These are phyloP conservation scores for Phaedon cochleariae DNA, from an alignment of 2,888 invertebrate species.

Conservation along the genomic window DNA sequence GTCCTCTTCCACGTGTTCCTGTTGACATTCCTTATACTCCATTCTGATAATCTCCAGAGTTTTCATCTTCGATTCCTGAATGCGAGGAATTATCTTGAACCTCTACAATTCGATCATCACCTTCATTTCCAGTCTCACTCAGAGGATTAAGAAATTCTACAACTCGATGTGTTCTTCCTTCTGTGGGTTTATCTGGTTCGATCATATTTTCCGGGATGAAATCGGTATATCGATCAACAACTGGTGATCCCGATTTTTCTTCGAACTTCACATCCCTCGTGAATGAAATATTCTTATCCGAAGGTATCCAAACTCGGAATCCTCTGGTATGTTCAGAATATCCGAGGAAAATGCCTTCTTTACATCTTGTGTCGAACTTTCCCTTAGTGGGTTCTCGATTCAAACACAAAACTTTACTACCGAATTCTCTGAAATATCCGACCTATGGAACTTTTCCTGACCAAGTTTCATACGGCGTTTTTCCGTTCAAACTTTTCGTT, in stretches of 20 bases:
- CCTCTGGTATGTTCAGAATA: neutral
- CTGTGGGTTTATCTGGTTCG: neutral
- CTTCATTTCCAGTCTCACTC: neutral
- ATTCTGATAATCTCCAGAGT: neutral
- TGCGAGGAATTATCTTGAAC: constrained; percentile 15
- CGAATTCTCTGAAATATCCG: too few relatives aligned
- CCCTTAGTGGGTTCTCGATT: neutral
- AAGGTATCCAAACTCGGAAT: neutral
- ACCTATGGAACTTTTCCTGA: too few relatives aligned
- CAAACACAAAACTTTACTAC: neutral
- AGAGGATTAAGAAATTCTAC: neutral
- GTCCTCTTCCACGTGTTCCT: neutral
- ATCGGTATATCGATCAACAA: neutral
- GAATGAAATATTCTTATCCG: neutral
- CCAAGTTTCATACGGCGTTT: too few relatives aligned
- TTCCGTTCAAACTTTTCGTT: neutral
- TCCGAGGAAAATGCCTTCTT: constrained; percentile 42
- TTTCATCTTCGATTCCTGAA: constrained; percentile 23
- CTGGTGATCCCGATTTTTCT: neutral
- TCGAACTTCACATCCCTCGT: neutral
- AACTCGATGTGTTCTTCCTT: neutral
- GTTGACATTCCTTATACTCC: neutral
- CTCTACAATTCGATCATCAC: neutral
- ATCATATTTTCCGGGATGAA: neutral
- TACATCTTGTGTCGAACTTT: neutral